Percentiles rank a stretch among this genome's conserved stretches.
These are phyloP conservation scores for Caenorhabditis tropicalis DNA, from an alignment of 1,140 invertebrate species.

Conservation along the genomic window DNA sequence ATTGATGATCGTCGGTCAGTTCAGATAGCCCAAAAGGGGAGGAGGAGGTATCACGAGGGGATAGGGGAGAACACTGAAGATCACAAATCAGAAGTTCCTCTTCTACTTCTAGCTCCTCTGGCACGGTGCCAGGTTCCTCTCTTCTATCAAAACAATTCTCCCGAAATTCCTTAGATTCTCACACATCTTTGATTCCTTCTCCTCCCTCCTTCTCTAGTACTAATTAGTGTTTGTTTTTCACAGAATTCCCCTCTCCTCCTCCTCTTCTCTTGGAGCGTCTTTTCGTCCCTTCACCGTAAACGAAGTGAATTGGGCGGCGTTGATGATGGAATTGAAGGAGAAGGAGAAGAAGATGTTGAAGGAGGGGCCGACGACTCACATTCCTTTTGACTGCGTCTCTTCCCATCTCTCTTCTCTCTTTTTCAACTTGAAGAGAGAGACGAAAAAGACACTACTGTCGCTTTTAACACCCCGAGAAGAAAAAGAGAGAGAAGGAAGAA, in stretches of 20 bases:
- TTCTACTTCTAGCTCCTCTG: neutral
- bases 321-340: neutral
- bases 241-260: neutral
- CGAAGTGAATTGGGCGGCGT: neutral
- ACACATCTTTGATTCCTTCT: constrained; percentile 35
- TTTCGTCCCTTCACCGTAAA: neutral
- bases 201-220: too few relatives aligned
- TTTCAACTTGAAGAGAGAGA: neutral
- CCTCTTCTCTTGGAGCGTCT: neutral
- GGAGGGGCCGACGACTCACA: neutral
- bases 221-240: constrained; percentile 43
- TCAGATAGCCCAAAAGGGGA: too few relatives aligned
- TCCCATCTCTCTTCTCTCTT: neutral
- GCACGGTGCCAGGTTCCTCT: too few relatives aligned
- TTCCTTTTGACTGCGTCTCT: constrained; percentile 33
- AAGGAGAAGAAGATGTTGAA: too few relatives aligned
- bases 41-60: neutral
- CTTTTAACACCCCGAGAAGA: constrained; percentile 26
- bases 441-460: neutral
- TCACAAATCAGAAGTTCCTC: constrained; percentile 23
- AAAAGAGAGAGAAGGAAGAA: neutral
- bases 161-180: neutral
- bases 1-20: constrained; percentile 24
- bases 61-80: neutral
- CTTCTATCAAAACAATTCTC: neutral